Base-by-base conservation (phyloP, 2,113 vertebrate genomes). In the Pelmatolapia mariae region DNA sequence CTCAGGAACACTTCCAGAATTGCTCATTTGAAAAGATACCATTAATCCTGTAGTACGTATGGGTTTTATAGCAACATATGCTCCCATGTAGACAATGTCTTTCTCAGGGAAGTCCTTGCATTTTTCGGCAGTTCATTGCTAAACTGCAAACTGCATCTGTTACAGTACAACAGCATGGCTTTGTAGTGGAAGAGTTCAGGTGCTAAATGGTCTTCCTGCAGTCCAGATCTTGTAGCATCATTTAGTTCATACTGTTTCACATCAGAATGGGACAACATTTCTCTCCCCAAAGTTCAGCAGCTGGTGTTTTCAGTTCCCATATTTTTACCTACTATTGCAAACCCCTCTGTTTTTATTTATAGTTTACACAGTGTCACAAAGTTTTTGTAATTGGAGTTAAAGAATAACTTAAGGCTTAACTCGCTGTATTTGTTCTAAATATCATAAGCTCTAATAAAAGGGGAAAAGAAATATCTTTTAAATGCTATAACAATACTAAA, bases 401-500 rank as follows among this genome's bases (percentile, higher is more conserved):
- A 71, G 9, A 73, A 73, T 26, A 26, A 73, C 3, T 66, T 36
- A 63, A 63, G 40, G 1, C 40, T 71, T 24, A 26, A 24, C 3
- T 73, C 22, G 24, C 1, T 73, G 5, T 10, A 73, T 73, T 45
- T 73, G 12, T 45, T 26, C 38, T 45, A 73, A 73, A 73, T 45
- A 73, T 24, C 31, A 26, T 26, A 45, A 71, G 38, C 13, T 45
- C 38, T 24, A 45, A 73, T 16, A 71, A 73, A 73, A 45, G 3
- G 22, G 3, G 8, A 0, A 1, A 45, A 73, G 8, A 43, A 26
- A 43, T 24, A 45, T 45, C 0, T 73, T 73, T 45, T 73, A 73
- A 43, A 71, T 4, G 66, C n/a, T 43, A 43, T 43, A 73, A 45
- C 40, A 73, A 26, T 71, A 10, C 40, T 45, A 26, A 76, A 73